Evolutionary conservation across 2,797 vertebrate genomes (phyloP).

Genomic region (Sparidentex hasta): DNA sequence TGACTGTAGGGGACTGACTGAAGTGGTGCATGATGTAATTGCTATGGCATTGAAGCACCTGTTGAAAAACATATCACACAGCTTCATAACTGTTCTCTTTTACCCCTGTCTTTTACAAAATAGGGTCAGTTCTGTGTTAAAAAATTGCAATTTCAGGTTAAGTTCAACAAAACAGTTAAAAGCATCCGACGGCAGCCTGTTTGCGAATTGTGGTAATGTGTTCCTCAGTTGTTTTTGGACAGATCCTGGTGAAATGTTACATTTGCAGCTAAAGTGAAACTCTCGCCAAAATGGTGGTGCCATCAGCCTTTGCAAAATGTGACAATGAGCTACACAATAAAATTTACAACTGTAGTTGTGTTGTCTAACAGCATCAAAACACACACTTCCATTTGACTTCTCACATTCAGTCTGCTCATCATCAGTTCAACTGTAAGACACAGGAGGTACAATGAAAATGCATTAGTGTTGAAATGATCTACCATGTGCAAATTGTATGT

Average conservation of each 20-base stretch:
- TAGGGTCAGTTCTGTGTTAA: not conserved
- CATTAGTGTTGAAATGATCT: slow-evolving; percentile 12
- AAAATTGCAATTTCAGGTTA: not conserved
- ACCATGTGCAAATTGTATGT: not conserved
- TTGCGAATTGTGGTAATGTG: slow-evolving; percentile 1
- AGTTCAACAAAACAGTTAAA: not conserved
- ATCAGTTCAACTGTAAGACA: not conserved
- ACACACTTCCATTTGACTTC: not conserved
- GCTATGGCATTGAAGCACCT: not conserved
- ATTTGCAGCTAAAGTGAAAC: too few relatives aligned
- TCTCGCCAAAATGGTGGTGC: too few relatives aligned
- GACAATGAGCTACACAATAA: not conserved
- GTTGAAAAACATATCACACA: not conserved
- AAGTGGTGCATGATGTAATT: not conserved
- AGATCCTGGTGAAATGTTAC: not conserved
- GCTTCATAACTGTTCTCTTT: not conserved
- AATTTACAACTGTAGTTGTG: not conserved
- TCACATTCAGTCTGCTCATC: not conserved
- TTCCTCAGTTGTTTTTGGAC: not conserved
- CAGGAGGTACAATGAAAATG: slow-evolving; percentile 13
- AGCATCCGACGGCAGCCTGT: not conserved
- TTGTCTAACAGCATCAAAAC: not conserved
- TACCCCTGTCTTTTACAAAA: not conserved
- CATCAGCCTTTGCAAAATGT: not conserved
- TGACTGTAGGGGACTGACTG: not conserved